phyloP scores from a whole-genome alignment of 2,888 invertebrate genomes.

The Drepanosiphum platanoidis region DNA sequence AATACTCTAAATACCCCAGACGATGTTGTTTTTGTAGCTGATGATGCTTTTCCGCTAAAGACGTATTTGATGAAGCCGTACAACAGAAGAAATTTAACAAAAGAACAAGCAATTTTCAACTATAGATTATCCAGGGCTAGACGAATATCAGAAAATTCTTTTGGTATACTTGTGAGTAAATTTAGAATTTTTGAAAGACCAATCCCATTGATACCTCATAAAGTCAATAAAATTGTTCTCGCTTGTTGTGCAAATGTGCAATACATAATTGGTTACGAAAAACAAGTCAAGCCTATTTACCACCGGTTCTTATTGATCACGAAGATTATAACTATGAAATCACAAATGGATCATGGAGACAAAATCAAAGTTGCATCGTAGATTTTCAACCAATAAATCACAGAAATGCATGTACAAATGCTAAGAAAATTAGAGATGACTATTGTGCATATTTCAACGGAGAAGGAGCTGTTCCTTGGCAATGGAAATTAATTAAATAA shows the following conservation, averaged over 20 bases:
- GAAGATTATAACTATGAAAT: constrained; percentile 37
- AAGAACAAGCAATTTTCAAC: constrained; percentile 37
- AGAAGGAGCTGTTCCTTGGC: constrained; percentile 40
- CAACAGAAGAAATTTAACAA: constrained; percentile 43
- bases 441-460: constrained; percentile 41
- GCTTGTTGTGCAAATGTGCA: constrained; percentile 19
- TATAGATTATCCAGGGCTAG: constrained; percentile 18
- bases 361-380: constrained; percentile 13
- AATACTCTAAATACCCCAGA: constrained; percentile 25
- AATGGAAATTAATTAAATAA: constrained; percentile 46
- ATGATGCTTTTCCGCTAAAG: constrained; percentile 42
- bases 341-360: constrained; percentile 28
- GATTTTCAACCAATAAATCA: neutral
- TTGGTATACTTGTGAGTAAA: constrained; percentile 18
- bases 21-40: constrained; percentile 26
- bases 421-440: constrained; percentile 38
- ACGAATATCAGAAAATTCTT: constrained; percentile 30
- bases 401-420: constrained; percentile 17
- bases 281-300: constrained; percentile 23
- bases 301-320: constrained; percentile 18
- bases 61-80: constrained; percentile 11
- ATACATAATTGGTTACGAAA: constrained; percentile 34
- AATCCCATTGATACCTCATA: constrained; percentile 28
- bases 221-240: constrained; percentile 31
- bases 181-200: constrained; percentile 30